Base-by-base conservation (phyloP, 2,888 invertebrate species). In the Digitonthophagus gazella region DNA sequence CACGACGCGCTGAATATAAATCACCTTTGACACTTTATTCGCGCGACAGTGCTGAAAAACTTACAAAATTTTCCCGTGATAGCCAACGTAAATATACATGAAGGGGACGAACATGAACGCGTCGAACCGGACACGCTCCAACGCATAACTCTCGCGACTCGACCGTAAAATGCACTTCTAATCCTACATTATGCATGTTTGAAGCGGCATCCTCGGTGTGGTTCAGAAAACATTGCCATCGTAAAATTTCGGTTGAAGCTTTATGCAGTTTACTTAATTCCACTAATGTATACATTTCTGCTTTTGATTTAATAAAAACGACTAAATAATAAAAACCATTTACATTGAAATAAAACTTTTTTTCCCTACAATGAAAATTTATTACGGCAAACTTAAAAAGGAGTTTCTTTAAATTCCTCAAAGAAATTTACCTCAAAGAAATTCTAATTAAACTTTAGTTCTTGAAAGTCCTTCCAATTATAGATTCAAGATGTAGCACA, bases 11-110 rank as follows among this genome's bases (percentile, higher is more conserved):
- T 61, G 61, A 61, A 61, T 61, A 61, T 18, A 61, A 61, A 61
- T 61, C 61, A 61, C 20, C 15, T 61, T 61, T 61, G 61, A 61
- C 61, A 61, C 18, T 16, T 61, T 20, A 44, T 44, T 44, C n/a
- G 61, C 61, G 28, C 28, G 28, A 44, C 28, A 8, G 61, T 20
- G 61, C 6, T 61, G 61, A 61, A 61, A 61, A 61, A 61, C 61
- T 61, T 61, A n/a, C 20, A 19, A 61, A 61, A 61, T 61, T 61
- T 58, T 61, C 18, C 18, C 15, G 20, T 61, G 28, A 44, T 61
- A 19, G 61, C 8, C 61, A 61, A 16, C 18, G 61, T 61, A 61
- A 61, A 61, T 61, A 61, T 61, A 20, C 61, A 61, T 61, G 18
- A 18, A 44, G 61, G 61, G n/a, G 18, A 18, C 61, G 61, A 20